These are phyloP conservation scores for Scomber japonicus DNA, from an alignment of 2,113 vertebrate genomes.

Conservation along the genomic window DNA sequence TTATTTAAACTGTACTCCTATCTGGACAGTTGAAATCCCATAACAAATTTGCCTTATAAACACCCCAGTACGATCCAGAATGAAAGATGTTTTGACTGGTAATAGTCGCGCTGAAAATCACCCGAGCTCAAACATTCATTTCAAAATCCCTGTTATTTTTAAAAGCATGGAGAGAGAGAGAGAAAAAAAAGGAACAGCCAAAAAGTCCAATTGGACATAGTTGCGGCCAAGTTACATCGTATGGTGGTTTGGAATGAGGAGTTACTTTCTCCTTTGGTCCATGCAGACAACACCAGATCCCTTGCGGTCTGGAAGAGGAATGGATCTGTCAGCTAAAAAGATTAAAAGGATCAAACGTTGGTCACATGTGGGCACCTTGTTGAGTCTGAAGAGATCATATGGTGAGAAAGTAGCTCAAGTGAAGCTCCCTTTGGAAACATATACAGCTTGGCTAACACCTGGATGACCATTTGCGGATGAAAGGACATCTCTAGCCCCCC, in stretches of 20 bases:
- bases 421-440: constrained; percentile 45
- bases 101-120: constrained; percentile 42
- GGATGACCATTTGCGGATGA: constrained; percentile 40
- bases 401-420: constrained; percentile 52
- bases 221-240: constrained; percentile 77
- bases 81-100: constrained; percentile 53
- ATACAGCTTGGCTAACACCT: constrained; percentile 48
- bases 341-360: constrained; percentile 66
- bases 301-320: constrained; percentile 62
- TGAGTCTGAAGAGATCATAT: constrained; percentile 56
- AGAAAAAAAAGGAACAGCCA: constrained; percentile 30
- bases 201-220: constrained; percentile 70
- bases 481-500: constrained; percentile 30
- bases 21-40: constrained; percentile 44
- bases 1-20: constrained; percentile 38
- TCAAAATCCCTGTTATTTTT: constrained; percentile 73
- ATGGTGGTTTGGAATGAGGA: constrained; percentile 68
- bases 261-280: constrained; percentile 68
- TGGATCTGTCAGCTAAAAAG: constrained; percentile 77
- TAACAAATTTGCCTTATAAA: constrained; percentile 52
- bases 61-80: constrained; percentile 17
- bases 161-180: constrained; percentile 47
- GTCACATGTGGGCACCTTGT: constrained; percentile 38
- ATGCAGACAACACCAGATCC: constrained; percentile 70
- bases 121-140: constrained; percentile 27